A percentile compares a stretch with the other conserved stretches of the same genome.
phyloP scores from a whole-genome alignment of 2,888 invertebrate species.

The Leptinotarsa rubiginosa region DNA sequence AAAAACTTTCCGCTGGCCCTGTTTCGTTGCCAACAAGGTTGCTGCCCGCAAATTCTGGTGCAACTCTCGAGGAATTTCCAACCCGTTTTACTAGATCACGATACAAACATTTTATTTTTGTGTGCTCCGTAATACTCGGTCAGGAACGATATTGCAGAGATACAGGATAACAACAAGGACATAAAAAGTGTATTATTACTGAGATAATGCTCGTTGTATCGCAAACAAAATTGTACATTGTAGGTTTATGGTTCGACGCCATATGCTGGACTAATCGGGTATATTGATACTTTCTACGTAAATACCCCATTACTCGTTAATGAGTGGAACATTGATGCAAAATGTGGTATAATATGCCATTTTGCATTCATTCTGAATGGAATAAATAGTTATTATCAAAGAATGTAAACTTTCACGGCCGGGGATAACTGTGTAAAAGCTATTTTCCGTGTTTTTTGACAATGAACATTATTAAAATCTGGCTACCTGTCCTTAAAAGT shows the following conservation, averaged over 20 bases:
- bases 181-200: not conserved
- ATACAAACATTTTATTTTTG: not conserved
- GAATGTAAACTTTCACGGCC: no score
- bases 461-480: no score
- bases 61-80: not conserved
- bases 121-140: not conserved
- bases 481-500: no score
- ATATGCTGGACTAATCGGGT: not conserved
- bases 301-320: not conserved
- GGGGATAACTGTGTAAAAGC: no score
- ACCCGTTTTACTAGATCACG: not conserved
- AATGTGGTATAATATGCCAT: no score
- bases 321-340: no score
- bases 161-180: not conserved
- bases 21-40: constrained; percentile 11
- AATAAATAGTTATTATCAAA: no score
- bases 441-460: no score
- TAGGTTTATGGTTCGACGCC: not conserved
- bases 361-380: no score
- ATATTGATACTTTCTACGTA: not conserved
- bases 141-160: not conserved
- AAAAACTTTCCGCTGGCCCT: constrained; percentile 9
- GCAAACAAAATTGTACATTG: not conserved
- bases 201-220: not conserved
- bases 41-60: not conserved